Evolutionary conservation across 1,140 invertebrate genomes (phyloP).

Genomic region (Epicauta chinensis): DNA sequence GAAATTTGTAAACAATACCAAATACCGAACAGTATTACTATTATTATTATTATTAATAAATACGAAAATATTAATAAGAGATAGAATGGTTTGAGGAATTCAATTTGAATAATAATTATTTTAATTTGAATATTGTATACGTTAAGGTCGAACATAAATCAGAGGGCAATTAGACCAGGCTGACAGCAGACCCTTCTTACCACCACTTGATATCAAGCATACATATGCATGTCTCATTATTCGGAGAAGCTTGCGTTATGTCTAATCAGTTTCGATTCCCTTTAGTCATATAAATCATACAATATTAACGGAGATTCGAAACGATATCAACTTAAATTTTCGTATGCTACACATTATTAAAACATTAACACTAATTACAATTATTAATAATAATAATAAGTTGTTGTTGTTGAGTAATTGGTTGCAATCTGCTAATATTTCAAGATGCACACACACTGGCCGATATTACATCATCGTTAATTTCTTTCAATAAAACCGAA

Average conservation of each 20-base stretch:
- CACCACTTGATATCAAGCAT: conserved; percentile 17
- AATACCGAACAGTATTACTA: no score
- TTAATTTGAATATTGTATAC: conserved; percentile 23
- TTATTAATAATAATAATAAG: no score
- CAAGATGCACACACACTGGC: neutral
- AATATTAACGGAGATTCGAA: conserved; percentile 19
- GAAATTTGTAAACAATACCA: no score
- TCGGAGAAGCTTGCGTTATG: conserved; percentile 21
- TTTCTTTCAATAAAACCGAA: conserved; percentile 3
- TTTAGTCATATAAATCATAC: conserved; percentile 22
- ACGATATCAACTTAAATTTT: no score
- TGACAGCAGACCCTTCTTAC: conserved; percentile 21
- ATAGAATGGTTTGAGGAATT: conserved; percentile 7
- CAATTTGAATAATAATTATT: conserved; percentile 24
- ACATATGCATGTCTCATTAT: conserved; percentile 28
- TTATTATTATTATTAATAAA: no score
- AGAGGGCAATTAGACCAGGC: conserved; percentile 21
- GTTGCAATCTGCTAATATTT: neutral
- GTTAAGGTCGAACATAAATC: conserved; percentile 21
- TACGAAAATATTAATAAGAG: no score
- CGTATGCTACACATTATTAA: no score
- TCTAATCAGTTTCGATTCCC: conserved; percentile 24
- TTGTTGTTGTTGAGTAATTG: neutral
- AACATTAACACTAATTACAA: neutral
- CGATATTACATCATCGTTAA: conserved; percentile 7